Base-by-base conservation (phyloP, 2,888 invertebrate genomes). In the Limnephilus marmoratus region DNA sequence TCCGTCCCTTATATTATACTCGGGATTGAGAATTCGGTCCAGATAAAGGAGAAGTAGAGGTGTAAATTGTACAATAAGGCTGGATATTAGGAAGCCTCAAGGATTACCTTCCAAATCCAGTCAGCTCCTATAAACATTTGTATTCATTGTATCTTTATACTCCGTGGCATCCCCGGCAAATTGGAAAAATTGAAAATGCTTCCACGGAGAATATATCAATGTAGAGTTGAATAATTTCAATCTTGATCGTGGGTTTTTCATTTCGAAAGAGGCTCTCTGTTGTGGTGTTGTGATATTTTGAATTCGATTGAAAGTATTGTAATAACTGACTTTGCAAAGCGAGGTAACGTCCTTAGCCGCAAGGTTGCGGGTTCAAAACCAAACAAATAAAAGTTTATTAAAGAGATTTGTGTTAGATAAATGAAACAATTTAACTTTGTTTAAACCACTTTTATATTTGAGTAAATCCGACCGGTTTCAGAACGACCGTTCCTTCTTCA, bases 21-120 rank as follows among this genome's bases (percentile, higher is more conserved):
- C 24, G 68, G 68, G 37, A 88, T 29, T 31, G 37, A 68, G 88
- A 88, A 34, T 88, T 34, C 88, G 53, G 88, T 29, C 53, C 53
- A 34, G 88, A 88, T 88, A 88, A 88, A 88, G 88, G 11, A 88
- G 31, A 37, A 68, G 53, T 15, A 29, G 88, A 68, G 31, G 88
- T 88, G 88, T 88, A 53, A 88, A 88, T 88, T 88, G 88, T 88
- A 34, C 53, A 88, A 88, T 68, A 88, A 88, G 88, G 68, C 18
- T 53, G 88, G 88, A 53, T 88, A 88, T 53, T 88, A 31, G 88
- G 88, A 34, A 31, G 18, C 88, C 88, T 49, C 13, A 49, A 31
- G 29, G 88, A 68, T 31, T 68, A 53, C 53, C 53, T 68, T n/a
- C 68, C 18, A 31, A 53, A 88, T 88, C 88, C 88, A 68, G 53